Evolutionary conservation across 2,797 vertebrate genomes (phyloP), one percentile per base, ranked within the genome.

Genomic region (Gymnoscopelus microlampas): DNA sequence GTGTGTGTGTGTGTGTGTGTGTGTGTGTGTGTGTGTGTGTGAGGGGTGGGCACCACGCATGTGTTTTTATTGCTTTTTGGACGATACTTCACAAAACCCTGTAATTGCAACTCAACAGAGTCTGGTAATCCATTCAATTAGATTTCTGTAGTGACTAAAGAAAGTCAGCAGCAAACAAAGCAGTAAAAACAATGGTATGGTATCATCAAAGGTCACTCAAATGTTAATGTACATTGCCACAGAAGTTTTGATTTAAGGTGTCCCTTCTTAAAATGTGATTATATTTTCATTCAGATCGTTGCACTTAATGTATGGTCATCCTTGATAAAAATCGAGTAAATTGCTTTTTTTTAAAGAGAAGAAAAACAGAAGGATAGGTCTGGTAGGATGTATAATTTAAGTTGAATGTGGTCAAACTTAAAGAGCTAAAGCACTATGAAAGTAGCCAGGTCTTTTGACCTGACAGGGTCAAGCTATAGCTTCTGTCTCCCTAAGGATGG

Each of bases 381-480:
- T 1, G 32, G 5, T 35, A 35, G 32, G 5, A 35, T 62, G 13
- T 9, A 51, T 51, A 39, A 13, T 32, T 8, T 9, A 7, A 14
- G 51, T 63, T 23, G 49, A 23, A 49, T 55, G 15, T 39, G 29
- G 26, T 65, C 15, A 63, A 44, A 44, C 29, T 65, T 15, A 44
- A 39, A 24, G 63, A 66, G 35, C 35, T 47, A 49, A 13, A 23
- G 19, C 53, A 14, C 5, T 62, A 19, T 61, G 11, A 55, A 48
- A 26, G 49, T 61, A 26, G 35, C 51, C 53, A 26, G 32, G 68
- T 79, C 76, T 78, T 82, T 60, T 82, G 12, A 56, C 55, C 60
- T 44, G 68, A 77, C 74, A 58, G 75, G 71, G 66, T 80, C 75
- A 78, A 24, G 77, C 53, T 67, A 58, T 15, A 80, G 74, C 53